Base-by-base conservation (phyloP, 2,797 vertebrate genomes). In the Molossus alvarezi region DNA sequence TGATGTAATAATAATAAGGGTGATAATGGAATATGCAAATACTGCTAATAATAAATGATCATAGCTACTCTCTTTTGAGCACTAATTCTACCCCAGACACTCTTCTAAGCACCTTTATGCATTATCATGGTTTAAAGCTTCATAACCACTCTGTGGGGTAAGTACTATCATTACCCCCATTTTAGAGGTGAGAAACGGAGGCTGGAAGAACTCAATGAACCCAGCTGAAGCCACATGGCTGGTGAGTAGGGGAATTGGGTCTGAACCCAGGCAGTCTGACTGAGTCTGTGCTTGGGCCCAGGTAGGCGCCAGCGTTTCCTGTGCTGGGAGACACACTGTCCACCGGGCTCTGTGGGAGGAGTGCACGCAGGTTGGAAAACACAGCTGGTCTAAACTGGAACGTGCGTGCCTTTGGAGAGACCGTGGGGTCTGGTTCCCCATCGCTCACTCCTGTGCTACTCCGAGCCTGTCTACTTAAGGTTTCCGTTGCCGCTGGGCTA, bases 301-400 rank as follows among this genome's bases (percentile, higher is more conserved):
- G 29, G 64, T 7, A 25, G 33, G 73, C 4, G 14, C 53, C n/a
- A 6, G n/a, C 60, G 21, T 15, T 73, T 53, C n/a, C 5, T 2
- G 25, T 0, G 2, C 33, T 18, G n/a, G 9, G 55, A 75, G 53
- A 41, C 51, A 64, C 0, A 3, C 41, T 9, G 13, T 21, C 21
- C 5, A 11, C n/a, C 21, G 2, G 3, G 27, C 27, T 80, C 67
- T 9, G 20, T 6, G 33, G 64, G 37, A 55, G 29, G 65, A 29
- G 27, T 4, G 5, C n/a, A 23, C 23, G 8, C 17, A 21, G 23
- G 9, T 1, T 89, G 76, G 83, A 58, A 91, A 86, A 65, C 5
- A 33, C 6, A 7, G 13, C n/a, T 33, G n/a, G 27, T 57, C 60
- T 71, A 48, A 77, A 57, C 9, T 10, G 10, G 71, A 45, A 57